phyloP scores from a whole-genome alignment of 2,113 vertebrate genomes.

The Anoura caudifer region DNA sequence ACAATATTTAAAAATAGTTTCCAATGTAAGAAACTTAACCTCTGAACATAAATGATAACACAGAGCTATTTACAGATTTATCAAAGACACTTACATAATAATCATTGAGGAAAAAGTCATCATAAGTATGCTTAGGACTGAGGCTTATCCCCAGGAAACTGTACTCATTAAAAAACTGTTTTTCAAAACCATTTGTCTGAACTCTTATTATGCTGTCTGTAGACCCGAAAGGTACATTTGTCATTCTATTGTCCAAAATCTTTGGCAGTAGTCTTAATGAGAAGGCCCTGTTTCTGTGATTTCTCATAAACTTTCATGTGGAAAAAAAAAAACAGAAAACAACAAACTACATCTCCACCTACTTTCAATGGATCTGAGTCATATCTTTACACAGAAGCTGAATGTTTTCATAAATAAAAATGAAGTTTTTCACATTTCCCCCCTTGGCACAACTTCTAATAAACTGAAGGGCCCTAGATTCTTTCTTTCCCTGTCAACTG shows the following conservation, averaged over 20 bases:
- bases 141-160: background rate
- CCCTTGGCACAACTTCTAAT: constrained; percentile 8
- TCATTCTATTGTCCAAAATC: background rate
- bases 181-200: background rate
- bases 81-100: background rate
- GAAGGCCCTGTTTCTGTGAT: background rate
- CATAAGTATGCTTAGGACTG: background rate
- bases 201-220: background rate
- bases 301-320: background rate
- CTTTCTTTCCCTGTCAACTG: constrained; percentile 11
- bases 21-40: background rate
- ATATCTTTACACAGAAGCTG: background rate
- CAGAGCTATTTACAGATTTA: background rate
- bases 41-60: background rate
- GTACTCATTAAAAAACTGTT: background rate
- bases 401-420: constrained; percentile 26
- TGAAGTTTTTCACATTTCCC: background rate
- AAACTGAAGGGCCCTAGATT: constrained; percentile 1
- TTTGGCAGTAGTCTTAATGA: background rate
- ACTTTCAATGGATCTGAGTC: background rate
- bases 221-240: background rate
- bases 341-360: background rate
- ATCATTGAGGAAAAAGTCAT: background rate
- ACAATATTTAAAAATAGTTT: background rate
- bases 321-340: background rate